Percentiles rank a stretch among this genome's conserved stretches.
Evolutionary conservation across 1,140 invertebrate species (phyloP).

Genomic region (Vollenhovia emeryi): DNA sequence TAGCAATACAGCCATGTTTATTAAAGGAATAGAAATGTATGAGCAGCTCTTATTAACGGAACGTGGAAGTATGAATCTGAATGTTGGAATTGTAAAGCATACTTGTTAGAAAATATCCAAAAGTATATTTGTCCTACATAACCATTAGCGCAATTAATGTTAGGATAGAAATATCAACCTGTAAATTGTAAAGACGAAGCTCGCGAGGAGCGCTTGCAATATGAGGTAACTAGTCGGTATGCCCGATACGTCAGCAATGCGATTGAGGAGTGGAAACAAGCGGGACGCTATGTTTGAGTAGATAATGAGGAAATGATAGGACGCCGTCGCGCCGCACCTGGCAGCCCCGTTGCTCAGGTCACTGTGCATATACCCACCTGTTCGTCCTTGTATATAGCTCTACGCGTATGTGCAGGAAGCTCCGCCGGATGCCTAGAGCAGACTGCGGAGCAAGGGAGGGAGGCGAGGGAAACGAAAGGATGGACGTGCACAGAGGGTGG

Average conservation of each 20-base stretch:
- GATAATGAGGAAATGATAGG: constrained; percentile 72
- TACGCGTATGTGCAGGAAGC: constrained; percentile 17
- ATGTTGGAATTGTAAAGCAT: neutral
- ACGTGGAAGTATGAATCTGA: neutral
- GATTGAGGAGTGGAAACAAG: constrained; percentile 41
- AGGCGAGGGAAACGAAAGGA: neutral
- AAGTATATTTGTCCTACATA: neutral
- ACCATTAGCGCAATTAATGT: neutral
- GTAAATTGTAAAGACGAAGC: neutral
- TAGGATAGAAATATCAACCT: neutral
- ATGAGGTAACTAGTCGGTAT: constrained; percentile 17
- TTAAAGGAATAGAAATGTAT: neutral
- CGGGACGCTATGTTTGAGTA: constrained; percentile 56
- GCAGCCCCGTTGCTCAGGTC: constrained; percentile 15
- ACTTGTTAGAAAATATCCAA: neutral
- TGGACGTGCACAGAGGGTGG: neutral
- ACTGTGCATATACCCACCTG: constrained; percentile 45
- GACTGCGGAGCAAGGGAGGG: neutral
- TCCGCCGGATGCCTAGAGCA: neutral
- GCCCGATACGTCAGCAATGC: constrained; percentile 30
- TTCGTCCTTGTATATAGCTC: constrained; percentile 30
- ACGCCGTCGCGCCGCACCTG: constrained; percentile 9
- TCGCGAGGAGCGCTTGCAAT: neutral
- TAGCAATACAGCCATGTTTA: neutral
- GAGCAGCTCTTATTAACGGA: neutral